phyloP scores from a whole-genome alignment of 1,140 invertebrate species.

The Stegodyphus dumicola region DNA sequence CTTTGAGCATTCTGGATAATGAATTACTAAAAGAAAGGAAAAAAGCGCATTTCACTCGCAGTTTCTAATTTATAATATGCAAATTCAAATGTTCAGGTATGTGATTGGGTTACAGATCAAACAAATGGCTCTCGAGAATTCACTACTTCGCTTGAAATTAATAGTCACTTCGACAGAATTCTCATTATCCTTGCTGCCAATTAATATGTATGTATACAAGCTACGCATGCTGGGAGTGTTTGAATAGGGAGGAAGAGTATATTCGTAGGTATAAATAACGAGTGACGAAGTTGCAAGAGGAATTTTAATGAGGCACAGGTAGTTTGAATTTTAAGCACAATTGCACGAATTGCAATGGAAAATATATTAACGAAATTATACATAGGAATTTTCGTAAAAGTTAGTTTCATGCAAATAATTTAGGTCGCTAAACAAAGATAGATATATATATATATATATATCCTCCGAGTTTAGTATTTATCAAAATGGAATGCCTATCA shows the following conservation, averaged over 20 bases:
- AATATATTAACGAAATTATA: too few relatives aligned
- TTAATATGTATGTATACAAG: conserved; percentile 17
- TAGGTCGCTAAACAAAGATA: too few relatives aligned
- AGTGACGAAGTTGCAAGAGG: neutral
- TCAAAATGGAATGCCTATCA: too few relatives aligned
- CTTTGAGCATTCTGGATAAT: too few relatives aligned
- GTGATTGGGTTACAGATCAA: neutral
- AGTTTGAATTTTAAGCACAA: neutral
- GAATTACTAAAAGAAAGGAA: too few relatives aligned
- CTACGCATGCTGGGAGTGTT: conserved; percentile 16
- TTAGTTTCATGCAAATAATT: too few relatives aligned
- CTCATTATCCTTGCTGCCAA: conserved; percentile 28
- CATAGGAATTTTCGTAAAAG: too few relatives aligned
- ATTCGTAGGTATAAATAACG: conserved; percentile 24
- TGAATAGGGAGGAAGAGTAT: conserved; percentile 26
- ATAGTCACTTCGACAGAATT: conserved; percentile 24
- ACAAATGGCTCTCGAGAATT: conserved; percentile 4
- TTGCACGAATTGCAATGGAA: neutral
- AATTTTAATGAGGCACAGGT: conserved; percentile 2
- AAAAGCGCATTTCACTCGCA: too few relatives aligned
- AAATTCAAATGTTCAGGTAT: too few relatives aligned
- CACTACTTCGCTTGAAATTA: conserved; percentile 29
- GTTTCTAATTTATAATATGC: too few relatives aligned
- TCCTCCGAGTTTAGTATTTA: too few relatives aligned
- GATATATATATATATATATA: too few relatives aligned